Base-by-base conservation (phyloP, 2,797 vertebrate genomes). In the Chaetophractus vellerosus region DNA sequence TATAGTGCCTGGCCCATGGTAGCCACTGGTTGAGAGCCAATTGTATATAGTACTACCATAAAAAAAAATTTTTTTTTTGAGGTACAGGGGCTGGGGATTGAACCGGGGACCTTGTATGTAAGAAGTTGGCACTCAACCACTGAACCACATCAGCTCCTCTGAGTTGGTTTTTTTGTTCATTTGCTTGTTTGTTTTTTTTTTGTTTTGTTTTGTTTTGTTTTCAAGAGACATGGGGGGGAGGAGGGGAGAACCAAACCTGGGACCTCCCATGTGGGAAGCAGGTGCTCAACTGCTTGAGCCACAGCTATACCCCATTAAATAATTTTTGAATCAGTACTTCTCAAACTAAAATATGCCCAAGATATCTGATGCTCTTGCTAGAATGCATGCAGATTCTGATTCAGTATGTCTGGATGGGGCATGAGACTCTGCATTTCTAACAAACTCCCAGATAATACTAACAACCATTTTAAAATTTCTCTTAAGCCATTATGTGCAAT, bases 251-350 rank as follows among this genome's bases (percentile, higher is more conserved):
- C 45, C 8, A 9, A 10, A 45, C 45, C 10, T 45, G 45, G 45
- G 45, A 45, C 45, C 45, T 45, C 45, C 45, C 45, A 45, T 45
- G 45, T 45, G 45, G 45, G 10, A 45, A 45, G 45, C 45, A 45
- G 45, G 8, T 45, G 45, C 45, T 45, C 45, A 45, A 45, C 45
- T 45, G 45, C 8, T 45, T 45, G 8, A 45, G 7, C 45, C 45
- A 45, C 45, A 45, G 5, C 45, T 9, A 10, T 9, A 9, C 45
- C 8, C 76, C 41, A 38, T 50, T 61, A 87, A 50, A 57, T 74
- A 92, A 23, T 18, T 94, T 94, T 92, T 52, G 85, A 96, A 80
- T 11, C 9, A 38, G 9, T 45, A 69, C 81, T 90, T 90, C 41
- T 90, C 86, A 89, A 57, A 64, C 31, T 26, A 57, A 83, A 76